These are phyloP conservation scores for Andrena flavipes DNA, from an alignment of 2,888 invertebrate species.

Conservation along the genomic window DNA sequence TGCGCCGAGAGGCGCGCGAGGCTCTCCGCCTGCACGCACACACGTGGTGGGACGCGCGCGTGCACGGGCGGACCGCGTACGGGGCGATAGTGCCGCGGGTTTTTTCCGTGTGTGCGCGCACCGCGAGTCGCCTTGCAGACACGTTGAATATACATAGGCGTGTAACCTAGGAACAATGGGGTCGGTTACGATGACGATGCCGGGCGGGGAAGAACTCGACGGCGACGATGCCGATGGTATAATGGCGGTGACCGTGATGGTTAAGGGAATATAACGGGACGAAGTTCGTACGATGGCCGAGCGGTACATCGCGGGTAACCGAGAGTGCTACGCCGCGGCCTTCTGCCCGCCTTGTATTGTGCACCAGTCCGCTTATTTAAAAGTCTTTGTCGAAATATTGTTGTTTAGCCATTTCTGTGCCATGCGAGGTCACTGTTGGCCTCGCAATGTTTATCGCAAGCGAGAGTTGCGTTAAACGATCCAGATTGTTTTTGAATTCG, in stretches of 20 bases:
- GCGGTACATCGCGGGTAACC: conserved; percentile 8
- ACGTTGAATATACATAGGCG: conserved; percentile 43
- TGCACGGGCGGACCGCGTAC: conserved; percentile 9
- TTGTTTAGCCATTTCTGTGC: conserved; percentile 14
- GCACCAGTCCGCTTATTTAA: conserved; percentile 3
- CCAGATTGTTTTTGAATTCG: too few species aligned
- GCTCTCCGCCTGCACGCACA: not conserved
- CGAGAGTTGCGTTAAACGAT: too few species aligned
- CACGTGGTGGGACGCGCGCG: not conserved
- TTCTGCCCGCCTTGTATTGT: not conserved
- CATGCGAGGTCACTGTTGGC: too few species aligned
- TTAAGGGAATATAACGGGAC: conserved; percentile 60
- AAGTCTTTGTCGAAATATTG: conserved; percentile 1
- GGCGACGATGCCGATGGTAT: conserved; percentile 46
- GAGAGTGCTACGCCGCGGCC: not conserved
- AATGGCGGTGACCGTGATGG: conserved; percentile 44
- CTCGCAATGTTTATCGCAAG: too few species aligned
- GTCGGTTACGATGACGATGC: conserved; percentile 47
- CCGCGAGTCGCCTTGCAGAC: conserved; percentile 20
- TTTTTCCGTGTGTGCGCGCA: conserved; percentile 28
- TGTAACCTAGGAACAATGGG: conserved; percentile 56
- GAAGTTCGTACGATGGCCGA: conserved; percentile 46
- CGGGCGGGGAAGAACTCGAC: conserved; percentile 39
- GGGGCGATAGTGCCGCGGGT: conserved; percentile 17
- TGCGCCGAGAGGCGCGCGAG: conserved; percentile 10